A percentile compares a stretch with the other conserved stretches of the same genome.
Conservation (phyloP, 1,140 invertebrate genomes). For the Cotesia glomerata region DNA sequence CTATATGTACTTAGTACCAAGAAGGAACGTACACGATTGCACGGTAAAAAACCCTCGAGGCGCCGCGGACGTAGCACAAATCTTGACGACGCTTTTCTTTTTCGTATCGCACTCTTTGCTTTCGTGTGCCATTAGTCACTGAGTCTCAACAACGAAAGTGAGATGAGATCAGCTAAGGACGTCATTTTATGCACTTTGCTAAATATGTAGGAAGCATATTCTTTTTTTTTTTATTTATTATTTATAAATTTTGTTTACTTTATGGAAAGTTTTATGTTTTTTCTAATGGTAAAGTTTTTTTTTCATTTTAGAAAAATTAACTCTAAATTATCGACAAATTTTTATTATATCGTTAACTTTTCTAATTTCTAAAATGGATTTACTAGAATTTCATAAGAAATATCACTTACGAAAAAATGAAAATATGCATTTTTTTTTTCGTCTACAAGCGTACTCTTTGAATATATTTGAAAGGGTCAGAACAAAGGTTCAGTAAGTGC, state of each 20-base stretch:
- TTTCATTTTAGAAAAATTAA: no score
- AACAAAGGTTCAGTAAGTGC: no score
- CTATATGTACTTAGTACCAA: slow-evolving; percentile 16
- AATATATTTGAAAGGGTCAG: no score
- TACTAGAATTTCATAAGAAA: no score
- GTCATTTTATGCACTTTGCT: neutral
- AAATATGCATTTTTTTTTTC: no score
- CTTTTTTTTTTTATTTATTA: neutral
- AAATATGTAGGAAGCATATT: neutral
- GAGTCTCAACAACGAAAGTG: slow-evolving; percentile 8
- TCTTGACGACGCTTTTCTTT: slow-evolving; percentile 22
- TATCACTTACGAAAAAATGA: no score
- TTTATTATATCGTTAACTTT: no score
- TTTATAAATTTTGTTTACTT: neutral
- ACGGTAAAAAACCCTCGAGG: slow-evolving; percentile 29
- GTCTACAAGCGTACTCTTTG: no score
- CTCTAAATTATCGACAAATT: no score
- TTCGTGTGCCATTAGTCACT: slow-evolving; percentile 22
- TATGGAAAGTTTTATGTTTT: neutral
- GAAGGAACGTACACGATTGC: slow-evolving; percentile 23
- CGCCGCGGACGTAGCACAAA: slow-evolving; percentile 17
- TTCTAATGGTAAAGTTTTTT: no score
- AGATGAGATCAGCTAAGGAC: slow-evolving; percentile 6
- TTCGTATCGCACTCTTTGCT: slow-evolving; percentile 1
- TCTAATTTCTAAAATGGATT: no score